A percentile compares a stretch with the other conserved stretches of the same genome.
Conservation (phyloP, 2,797 vertebrate species). For the Sphenodon punctatus region DNA sequence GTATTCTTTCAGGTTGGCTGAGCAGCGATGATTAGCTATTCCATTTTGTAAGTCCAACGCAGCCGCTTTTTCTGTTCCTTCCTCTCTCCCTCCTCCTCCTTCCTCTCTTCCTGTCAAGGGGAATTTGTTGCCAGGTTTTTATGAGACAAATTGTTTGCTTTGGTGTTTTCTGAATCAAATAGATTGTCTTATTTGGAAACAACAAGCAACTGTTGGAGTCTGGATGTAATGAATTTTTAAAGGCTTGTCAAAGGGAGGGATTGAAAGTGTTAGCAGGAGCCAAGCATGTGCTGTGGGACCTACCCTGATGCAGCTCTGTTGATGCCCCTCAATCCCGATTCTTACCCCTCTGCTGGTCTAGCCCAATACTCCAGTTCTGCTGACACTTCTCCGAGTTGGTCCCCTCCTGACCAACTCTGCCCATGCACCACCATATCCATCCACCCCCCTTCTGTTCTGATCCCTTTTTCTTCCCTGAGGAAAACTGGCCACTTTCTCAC, state of each 20-base stretch:
- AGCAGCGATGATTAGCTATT: constrained; percentile 32
- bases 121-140: not conserved
- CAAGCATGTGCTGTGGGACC: not conserved
- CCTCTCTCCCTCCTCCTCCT: fast-evolving
- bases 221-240: not conserved
- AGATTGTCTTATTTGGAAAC: not conserved
- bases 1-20: constrained; percentile 36
- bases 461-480: no score
- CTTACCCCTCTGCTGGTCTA: not conserved
- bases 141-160: constrained; percentile 4
- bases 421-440: not conserved
- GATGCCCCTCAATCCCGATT: not conserved
- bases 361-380: not conserved
- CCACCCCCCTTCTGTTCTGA: not conserved
- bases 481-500: no score
- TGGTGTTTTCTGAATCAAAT: not conserved
- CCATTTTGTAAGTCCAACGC: not conserved
- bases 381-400: not conserved
- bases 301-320: not conserved
- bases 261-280: fast-evolving
- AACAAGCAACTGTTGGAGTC: not conserved
- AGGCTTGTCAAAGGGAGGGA: fast-evolving
- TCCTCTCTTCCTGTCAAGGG: not conserved
- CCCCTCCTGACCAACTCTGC: not conserved
- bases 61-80: not conserved